Percentiles rank a stretch among this genome's conserved stretches.
phyloP scores from a whole-genome alignment of 1,140 invertebrate genomes.

The Protaetia brevitarsis region DNA sequence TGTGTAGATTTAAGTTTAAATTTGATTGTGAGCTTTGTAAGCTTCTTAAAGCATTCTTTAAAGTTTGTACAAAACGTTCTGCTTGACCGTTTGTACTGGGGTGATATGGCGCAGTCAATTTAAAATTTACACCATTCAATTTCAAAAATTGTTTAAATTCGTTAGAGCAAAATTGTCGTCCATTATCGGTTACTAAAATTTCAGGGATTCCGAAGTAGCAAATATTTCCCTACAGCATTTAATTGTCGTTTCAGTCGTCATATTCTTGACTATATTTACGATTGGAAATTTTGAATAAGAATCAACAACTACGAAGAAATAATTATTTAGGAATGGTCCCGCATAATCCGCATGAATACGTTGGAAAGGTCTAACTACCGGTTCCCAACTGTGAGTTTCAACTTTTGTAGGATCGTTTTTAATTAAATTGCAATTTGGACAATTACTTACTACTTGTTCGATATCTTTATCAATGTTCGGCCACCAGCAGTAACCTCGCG shows the following conservation, averaged over 20 bases:
- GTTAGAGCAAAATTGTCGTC: neutral
- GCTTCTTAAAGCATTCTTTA: too few species aligned
- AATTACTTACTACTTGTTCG: conserved; percentile 31
- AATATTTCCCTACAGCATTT: neutral
- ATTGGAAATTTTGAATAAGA: too few species aligned
- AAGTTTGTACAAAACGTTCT: too few species aligned
- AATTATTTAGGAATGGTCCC: too few species aligned
- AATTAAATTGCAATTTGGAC: too few species aligned
- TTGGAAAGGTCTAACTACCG: neutral
- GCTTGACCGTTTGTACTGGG: neutral
- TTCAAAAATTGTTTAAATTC: neutral
- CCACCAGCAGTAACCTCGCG: conserved; percentile 32
- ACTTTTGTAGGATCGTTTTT: too few species aligned
- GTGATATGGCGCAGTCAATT: neutral
- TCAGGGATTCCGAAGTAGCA: neutral
- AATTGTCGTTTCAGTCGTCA: neutral
- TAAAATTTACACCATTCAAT: neutral
- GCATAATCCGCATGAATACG: neutral
- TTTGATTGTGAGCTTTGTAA: too few species aligned
- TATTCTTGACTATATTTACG: too few species aligned
- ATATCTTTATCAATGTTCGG: conserved; percentile 39
- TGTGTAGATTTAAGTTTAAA: too few species aligned
- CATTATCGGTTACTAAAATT: neutral
- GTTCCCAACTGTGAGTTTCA: neutral
- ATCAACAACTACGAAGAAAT: too few species aligned